Evolutionary conservation across 2,797 vertebrate genomes (phyloP).

Genomic region (Phrynocephalus guinanensis): DNA sequence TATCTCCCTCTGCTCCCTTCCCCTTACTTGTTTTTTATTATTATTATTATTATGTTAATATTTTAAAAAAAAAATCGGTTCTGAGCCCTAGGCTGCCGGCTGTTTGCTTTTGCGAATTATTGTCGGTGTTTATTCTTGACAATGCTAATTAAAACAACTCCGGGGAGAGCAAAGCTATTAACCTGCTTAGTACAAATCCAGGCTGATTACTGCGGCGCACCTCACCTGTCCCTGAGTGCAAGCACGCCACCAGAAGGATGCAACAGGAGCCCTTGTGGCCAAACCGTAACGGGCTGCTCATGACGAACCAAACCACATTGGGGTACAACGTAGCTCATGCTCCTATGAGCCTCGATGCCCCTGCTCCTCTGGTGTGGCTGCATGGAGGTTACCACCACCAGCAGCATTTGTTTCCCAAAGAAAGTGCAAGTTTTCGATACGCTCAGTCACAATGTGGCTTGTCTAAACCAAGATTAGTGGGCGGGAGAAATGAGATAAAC

Average conservation of each 20-base stretch:
- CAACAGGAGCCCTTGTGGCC: neutral
- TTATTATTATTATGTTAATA: neutral
- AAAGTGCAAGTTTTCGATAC: neutral
- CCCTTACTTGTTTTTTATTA: neutral
- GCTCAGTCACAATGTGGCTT: neutral
- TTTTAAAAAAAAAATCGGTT: neutral
- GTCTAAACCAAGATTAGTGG: neutral
- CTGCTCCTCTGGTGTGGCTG: too few relatives aligned
- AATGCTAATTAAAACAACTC: constrained; percentile 49
- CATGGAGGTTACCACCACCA: too few relatives aligned
- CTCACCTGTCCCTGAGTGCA: constrained; percentile 16
- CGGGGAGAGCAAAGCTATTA: constrained; percentile 40
- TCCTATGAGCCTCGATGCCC: too few relatives aligned
- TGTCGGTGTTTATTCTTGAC: constrained; percentile 41
- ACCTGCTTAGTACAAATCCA: constrained; percentile 31
- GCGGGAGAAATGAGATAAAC: neutral
- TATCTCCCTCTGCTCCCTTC: neutral
- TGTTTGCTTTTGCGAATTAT: constrained; percentile 18
- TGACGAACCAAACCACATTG: too few relatives aligned
- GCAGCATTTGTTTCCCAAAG: neutral
- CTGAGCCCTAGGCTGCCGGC: neutral
- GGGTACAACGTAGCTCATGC: too few relatives aligned
- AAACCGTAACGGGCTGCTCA: constrained; percentile 21
- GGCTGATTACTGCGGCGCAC: neutral
- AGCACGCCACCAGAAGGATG: neutral